Percentiles rank a stretch among this genome's conserved stretches.
These are phyloP conservation scores for Tyto alba DNA, from an alignment of 2,113 vertebrate species.

Conservation along the genomic window DNA sequence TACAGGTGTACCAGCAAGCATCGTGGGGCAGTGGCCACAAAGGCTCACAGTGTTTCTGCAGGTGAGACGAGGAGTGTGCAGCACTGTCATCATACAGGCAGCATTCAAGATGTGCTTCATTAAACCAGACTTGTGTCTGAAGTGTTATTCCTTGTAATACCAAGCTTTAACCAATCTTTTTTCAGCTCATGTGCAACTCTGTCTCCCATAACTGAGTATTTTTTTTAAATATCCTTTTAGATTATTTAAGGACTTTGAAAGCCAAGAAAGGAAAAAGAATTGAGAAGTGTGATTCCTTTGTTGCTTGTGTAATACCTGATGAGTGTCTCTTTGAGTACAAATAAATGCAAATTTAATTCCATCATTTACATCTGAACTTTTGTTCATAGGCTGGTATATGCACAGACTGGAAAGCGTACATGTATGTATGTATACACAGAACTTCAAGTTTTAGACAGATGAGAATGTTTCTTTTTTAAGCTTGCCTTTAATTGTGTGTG, in stretches of 20 bases:
- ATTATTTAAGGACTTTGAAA: background rate
- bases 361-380: background rate
- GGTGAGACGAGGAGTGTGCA: background rate
- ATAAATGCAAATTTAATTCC: background rate
- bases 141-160: background rate
- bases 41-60: background rate
- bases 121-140: background rate
- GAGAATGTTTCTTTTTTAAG: background rate
- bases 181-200: background rate
- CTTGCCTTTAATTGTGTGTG: background rate
- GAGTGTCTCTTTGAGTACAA: background rate
- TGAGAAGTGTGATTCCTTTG: background rate
- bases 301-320: background rate
- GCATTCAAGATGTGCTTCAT: background rate
- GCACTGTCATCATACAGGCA: too few species aligned
- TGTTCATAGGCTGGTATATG: rapidly evolving
- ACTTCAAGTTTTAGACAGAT: background rate
- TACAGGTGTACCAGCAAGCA: too few species aligned
- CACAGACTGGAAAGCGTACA: rapidly evolving
- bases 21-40: background rate
- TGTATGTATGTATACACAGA: background rate
- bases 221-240: background rate
- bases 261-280: background rate
- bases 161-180: background rate
- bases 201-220: background rate